Evolutionary conservation across 2,113 vertebrate species (phyloP).

Genomic region (Neotragus moschatus): DNA sequence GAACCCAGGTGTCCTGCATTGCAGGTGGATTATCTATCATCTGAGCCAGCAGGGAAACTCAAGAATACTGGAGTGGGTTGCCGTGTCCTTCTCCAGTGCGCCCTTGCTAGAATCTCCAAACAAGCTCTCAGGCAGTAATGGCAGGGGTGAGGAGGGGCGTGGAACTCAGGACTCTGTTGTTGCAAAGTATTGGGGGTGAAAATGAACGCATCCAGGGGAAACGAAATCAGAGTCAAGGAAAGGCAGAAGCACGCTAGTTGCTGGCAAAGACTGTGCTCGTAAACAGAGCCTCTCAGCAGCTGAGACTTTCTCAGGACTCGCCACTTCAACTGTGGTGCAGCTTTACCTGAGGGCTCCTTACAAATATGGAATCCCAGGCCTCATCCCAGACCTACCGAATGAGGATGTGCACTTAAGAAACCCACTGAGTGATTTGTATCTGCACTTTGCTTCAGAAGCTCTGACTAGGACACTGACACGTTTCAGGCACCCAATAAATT

Average conservation of each 20-base stretch:
- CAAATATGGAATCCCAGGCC: neutral
- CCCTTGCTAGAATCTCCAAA: neutral
- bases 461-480: neutral
- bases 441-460: neutral
- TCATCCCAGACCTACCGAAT: neutral
- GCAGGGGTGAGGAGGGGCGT: neutral
- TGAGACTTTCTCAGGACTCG: neutral
- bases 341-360: neutral
- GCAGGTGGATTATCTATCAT: neutral
- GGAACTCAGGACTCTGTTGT: neutral
- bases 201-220: neutral
- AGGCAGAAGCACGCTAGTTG: neutral
- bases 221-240: neutral
- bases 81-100: neutral
- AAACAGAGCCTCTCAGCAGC: neutral
- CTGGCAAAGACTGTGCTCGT: neutral
- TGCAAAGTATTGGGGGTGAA: neutral
- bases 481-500: neutral
- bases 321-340: neutral
- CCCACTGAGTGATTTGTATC: neutral
- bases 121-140: neutral
- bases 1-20: neutral
- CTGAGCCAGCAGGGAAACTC: neutral
- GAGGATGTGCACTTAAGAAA: neutral
- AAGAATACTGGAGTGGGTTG: neutral